Evolutionary conservation across 2,888 invertebrate genomes (phyloP).

Genomic region (Entomobrya multifasciata): DNA sequence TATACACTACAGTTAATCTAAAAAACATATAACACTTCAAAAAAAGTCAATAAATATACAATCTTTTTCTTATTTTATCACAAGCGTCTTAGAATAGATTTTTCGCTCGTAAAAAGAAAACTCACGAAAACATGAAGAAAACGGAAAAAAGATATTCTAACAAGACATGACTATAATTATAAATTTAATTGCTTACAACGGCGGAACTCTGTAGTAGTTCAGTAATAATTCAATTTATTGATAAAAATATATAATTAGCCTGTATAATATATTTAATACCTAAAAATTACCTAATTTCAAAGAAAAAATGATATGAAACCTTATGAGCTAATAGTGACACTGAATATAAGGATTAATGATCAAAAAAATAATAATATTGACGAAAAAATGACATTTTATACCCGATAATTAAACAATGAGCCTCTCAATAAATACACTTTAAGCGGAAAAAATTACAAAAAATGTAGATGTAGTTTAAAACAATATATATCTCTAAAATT

Average conservation of each 20-base stretch:
- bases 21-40: too few species aligned
- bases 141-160: neutral
- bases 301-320: slow-evolving; percentile 58
- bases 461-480: neutral
- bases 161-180: slow-evolving; percentile 25
- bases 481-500: slow-evolving; percentile 12
- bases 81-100: neutral
- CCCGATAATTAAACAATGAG: slow-evolving; percentile 60
- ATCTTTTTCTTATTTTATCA: too few species aligned
- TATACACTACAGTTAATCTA: too few species aligned
- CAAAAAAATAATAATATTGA: slow-evolving; percentile 49
- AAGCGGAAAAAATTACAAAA: slow-evolving; percentile 37
- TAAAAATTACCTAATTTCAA: slow-evolving; percentile 30
- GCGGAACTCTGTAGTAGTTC: slow-evolving; percentile 12
- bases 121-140: neutral
- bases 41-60: too few species aligned
- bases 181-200: neutral
- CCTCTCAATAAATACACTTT: slow-evolving; percentile 39
- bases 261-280: slow-evolving; percentile 27
- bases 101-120: too few species aligned
- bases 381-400: slow-evolving; percentile 70
- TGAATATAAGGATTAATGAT: slow-evolving; percentile 49
- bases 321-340: slow-evolving; percentile 69
- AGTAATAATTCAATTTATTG: neutral
- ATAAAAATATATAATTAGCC: neutral